These are phyloP conservation scores for Diplolepis rosae DNA, from an alignment of 2,888 invertebrate genomes.

Conservation along the genomic window DNA sequence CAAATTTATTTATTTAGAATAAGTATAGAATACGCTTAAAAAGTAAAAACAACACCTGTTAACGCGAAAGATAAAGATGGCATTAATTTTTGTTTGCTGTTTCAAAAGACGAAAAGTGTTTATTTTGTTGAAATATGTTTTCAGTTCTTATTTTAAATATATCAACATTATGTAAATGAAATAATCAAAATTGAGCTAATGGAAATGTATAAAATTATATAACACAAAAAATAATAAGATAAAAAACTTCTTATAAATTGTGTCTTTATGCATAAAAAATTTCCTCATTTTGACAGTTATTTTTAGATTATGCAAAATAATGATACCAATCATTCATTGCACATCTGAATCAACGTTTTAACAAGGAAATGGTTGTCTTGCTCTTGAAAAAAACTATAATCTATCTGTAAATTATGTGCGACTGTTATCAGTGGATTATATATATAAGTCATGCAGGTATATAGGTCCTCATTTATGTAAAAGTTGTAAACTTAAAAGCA, in stretches of 20 bases:
- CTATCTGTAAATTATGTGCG: constrained; percentile 50
- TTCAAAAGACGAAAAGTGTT: too few species aligned
- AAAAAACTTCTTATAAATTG: neutral
- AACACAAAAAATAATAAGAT: neutral
- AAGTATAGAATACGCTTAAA: too few species aligned
- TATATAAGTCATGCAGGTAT: constrained; percentile 13
- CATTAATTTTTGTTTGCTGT: too few species aligned
- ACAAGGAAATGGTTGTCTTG: neutral
- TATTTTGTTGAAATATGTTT: too few species aligned
- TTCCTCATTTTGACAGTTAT: neutral
- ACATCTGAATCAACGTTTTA: neutral
- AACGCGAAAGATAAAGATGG: too few species aligned
- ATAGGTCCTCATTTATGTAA: constrained; percentile 4
- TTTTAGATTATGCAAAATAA: neutral
- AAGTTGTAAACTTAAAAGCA: neutral
- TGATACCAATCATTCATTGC: neutral
- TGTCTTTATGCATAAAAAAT: neutral
- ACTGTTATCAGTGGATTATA: constrained; percentile 57
- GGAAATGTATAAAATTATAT: neutral
- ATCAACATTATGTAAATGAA: too few species aligned
- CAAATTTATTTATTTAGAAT: too few species aligned
- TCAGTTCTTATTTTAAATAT: too few species aligned
- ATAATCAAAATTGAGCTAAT: neutral
- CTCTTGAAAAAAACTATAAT: neutral
- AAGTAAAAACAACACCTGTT: too few species aligned